Conservation (phyloP, 2,113 vertebrate genomes). For the Chaetodon trifascialis region DNA sequence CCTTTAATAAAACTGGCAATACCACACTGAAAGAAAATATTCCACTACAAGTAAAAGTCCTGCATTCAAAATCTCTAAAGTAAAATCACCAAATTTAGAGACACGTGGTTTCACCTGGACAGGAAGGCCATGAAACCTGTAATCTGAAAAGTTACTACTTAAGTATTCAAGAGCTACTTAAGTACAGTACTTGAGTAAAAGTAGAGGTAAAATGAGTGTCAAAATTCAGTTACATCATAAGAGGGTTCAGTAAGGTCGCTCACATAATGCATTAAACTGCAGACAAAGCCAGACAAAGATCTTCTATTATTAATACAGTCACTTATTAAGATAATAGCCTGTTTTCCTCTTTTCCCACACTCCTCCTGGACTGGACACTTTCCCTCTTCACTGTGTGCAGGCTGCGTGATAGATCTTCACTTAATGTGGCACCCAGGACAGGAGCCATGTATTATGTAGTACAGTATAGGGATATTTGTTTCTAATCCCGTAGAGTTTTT, state of each 20-base stretch:
- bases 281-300: background rate
- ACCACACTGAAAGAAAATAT: background rate
- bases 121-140: background rate
- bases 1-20: background rate
- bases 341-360: background rate
- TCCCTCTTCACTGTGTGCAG: constrained; percentile 37
- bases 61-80: too few species aligned
- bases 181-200: background rate
- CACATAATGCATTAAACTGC: background rate
- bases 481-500: constrained; percentile 67
- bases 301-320: constrained; percentile 22
- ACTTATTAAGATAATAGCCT: constrained; percentile 21
- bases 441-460: constrained; percentile 74
- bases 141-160: background rate
- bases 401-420: constrained; percentile 64
- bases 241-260: constrained; percentile 4
- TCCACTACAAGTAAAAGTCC: background rate
- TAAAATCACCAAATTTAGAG: background rate
- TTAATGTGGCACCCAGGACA: constrained; percentile 63
- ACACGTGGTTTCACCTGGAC: too few species aligned
- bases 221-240: background rate
- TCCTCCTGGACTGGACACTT: constrained; percentile 11
- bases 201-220: background rate
- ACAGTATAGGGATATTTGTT: constrained; percentile 64
- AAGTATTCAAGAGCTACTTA: background rate